Evolutionary conservation across 2,797 vertebrate genomes (phyloP), one percentile per base, ranked within the genome.

Genomic region (Mionectes olivaceus): DNA sequence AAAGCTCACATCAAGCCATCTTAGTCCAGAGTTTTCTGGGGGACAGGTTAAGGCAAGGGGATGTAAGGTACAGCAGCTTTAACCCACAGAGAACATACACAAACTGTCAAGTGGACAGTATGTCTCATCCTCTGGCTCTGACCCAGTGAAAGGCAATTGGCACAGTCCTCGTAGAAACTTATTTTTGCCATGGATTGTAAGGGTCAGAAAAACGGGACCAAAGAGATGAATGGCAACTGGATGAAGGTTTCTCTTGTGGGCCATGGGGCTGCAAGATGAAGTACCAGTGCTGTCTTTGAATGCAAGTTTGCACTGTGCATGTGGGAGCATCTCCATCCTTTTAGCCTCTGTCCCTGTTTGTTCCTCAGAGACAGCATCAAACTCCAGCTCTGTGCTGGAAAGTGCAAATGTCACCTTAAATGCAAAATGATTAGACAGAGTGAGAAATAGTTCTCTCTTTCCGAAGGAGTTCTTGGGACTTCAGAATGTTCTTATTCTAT

Each of bases 251-350:
- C 6, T 50, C 14, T 5, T 59, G n/a, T 52, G 49, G 19, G 21
- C 44, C 5, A 13, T 15, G 14, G 24, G 25, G 10, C 52, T 52
- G 28, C 15, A 43, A 82, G 28, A 19, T 55, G 33, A 32, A 19
- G 22, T 21, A 9, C 19, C 14, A 28, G 6, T 57, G 56, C 47
- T 65, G 21, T 37, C 57, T 49, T 44, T 21, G 25, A 69, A 13
- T 49, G 12, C 2, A 30, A 23, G 13, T 50, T 87, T 80, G 60
- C 1, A 0, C 6, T 74, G 27, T 63, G 32, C 10, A 0, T 10
- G 10, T 44, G 37, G 22, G 69, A 77, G 27, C 35, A 35, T 13
- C 27, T 76, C 30, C 7, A 4, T 74, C 15, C 17, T 68, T 67
- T 22, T 28, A 56, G 46, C 44, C 35, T 57, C 15, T 4, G 24